These are phyloP conservation scores for Samia ricini DNA, from an alignment of 1,140 invertebrate genomes.

Conservation along the genomic window DNA sequence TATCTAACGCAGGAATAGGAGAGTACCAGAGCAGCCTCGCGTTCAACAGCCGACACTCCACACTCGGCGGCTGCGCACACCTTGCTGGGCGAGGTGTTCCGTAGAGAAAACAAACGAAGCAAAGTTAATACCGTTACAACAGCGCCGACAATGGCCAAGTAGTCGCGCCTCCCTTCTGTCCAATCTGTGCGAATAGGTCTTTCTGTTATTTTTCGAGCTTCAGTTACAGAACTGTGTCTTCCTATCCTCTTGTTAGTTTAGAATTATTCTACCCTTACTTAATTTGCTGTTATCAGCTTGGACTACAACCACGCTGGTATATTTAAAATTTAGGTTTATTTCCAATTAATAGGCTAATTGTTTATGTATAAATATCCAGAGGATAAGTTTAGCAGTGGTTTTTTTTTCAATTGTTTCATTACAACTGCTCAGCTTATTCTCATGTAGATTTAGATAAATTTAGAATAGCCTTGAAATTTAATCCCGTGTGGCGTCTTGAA, in stretches of 20 bases:
- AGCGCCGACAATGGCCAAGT: slow-evolving; percentile 71
- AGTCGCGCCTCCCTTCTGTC: slow-evolving; percentile 74
- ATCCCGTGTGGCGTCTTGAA: slow-evolving; percentile 38
- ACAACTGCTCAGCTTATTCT: slow-evolving; percentile 37
- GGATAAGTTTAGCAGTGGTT: slow-evolving; percentile 28
- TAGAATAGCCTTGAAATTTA: slow-evolving; percentile 36
- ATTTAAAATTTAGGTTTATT: slow-evolving; percentile 28
- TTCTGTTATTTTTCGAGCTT: slow-evolving; percentile 72
- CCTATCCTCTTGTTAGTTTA: slow-evolving; percentile 63
- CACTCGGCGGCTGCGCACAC: slow-evolving; percentile 84
- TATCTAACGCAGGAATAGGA: slow-evolving; percentile 72
- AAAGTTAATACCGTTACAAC: slow-evolving; percentile 75
- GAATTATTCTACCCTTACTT: slow-evolving; percentile 31
- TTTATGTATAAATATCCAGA: slow-evolving; percentile 18
- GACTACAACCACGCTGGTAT: slow-evolving; percentile 18
- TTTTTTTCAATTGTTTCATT: neutral
- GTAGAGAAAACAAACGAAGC: slow-evolving; percentile 73
- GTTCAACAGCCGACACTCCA: slow-evolving; percentile 69
- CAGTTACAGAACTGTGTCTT: slow-evolving; percentile 43
- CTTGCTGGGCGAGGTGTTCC: slow-evolving; percentile 85
- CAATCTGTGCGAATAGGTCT: slow-evolving; percentile 73
- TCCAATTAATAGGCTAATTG: slow-evolving; percentile 23
- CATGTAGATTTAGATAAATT: slow-evolving; percentile 43
- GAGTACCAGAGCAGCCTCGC: slow-evolving; percentile 58
- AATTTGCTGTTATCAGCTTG: slow-evolving; percentile 34